Evolutionary conservation across 1,140 invertebrate species (phyloP), one percentile per base, ranked within the genome.

Genomic region (Sycophaga agraensis): DNA sequence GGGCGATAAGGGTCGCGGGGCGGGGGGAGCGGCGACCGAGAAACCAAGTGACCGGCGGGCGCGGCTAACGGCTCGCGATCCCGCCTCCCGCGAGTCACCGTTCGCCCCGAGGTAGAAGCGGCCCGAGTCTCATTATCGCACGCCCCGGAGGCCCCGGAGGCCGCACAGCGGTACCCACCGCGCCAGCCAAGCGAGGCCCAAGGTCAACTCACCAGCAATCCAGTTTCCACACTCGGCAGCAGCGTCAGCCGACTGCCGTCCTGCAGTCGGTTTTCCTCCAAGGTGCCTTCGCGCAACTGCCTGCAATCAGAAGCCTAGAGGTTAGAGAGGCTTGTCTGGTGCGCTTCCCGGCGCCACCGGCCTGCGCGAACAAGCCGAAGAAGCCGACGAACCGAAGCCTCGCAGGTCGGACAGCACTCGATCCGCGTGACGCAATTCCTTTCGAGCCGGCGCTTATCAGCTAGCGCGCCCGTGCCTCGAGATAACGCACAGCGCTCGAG

Each of bases 161-260:
- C 28, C 4, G 4, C 11, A 31, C 11, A 31, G 28, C 28, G 28
- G 28, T 11, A 31, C 28, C 5, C 5, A 4, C 5, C 28, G 28
- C 28, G 4, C 5, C 28, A 6, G 28, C 28, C 5, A 4, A 31
- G 6, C 12, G 46, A 17, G 46, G 22, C 24, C 11, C 24, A 14
- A 9, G 24, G 12, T 1, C 2, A 39, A 43, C 91, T 91, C 85
- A 96, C 94, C 88, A 95, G 82, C 70, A 96, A 84, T 77, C 94
- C 94, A 68, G 93, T 96, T 85, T 96, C 94, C 54, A 96, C 92
- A 82, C 90, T 94, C 50, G 94, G 94, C 72, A 96, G 85, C 69
- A 97, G 84, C 65, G 92, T 94, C 63, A 96, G 86, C 70, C 90
- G 88, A 67, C 92, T 91, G 60, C 92, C 93, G 80, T 96, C 91